Evolutionary conservation across 2,888 invertebrate genomes (phyloP).

Genomic region (Leptura quadrifasciata): DNA sequence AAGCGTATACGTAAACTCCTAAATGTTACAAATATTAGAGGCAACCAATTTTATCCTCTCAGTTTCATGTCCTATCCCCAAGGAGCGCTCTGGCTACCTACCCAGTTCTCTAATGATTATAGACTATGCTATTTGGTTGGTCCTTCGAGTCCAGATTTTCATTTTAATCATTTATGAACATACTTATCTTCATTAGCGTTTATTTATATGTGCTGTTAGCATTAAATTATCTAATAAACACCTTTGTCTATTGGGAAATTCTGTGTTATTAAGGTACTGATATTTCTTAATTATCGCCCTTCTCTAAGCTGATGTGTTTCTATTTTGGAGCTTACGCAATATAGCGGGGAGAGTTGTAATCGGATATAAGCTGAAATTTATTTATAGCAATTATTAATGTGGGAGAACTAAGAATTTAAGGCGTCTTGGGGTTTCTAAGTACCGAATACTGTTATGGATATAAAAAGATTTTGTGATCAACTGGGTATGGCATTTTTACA

Average conservation of each 20-base stretch:
- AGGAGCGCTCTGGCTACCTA: background rate
- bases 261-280: background rate
- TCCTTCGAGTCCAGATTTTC: constrained; percentile 9
- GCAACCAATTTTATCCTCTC: background rate
- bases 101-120: constrained; percentile 11
- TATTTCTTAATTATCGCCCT: constrained; percentile 31
- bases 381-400: background rate
- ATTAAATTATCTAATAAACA: constrained; percentile 25
- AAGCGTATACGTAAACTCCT: no score
- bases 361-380: background rate
- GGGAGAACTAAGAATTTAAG: no score
- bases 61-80: background rate
- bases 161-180: constrained; percentile 19
- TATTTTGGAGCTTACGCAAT: constrained; percentile 4
- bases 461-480: no score
- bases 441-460: no score
- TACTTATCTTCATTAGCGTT: constrained; percentile 22
- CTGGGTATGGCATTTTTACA: no score
- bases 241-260: constrained; percentile 3
- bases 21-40: background rate
- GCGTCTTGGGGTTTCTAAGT: no score
- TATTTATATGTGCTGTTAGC: constrained; percentile 18
- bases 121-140: background rate
- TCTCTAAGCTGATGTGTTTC: background rate
- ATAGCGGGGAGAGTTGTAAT: background rate